A percentile compares a stretch with the other conserved stretches of the same genome.
Evolutionary conservation across 2,888 invertebrate genomes (phyloP).

Genomic region (Balanococcus diminutus): DNA sequence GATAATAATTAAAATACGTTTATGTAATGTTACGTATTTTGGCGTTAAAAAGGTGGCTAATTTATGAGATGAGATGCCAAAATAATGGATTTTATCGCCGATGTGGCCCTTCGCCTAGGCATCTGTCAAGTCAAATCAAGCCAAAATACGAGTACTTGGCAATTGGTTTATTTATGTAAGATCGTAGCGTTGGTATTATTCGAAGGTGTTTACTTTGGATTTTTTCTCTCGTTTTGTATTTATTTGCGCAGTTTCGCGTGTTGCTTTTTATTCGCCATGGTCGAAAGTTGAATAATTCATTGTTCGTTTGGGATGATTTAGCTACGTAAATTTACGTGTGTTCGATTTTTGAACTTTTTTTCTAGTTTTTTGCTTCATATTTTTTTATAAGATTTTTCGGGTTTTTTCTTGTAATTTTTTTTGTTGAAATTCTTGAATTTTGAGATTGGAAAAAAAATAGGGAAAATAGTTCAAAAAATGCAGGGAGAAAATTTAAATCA

Average conservation of each 20-base stretch:
- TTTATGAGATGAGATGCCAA: background rate
- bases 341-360: too few relatives aligned
- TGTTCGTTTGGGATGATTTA: background rate
- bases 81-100: slow-evolving; percentile 9
- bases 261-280: too few relatives aligned
- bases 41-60: slow-evolving; percentile 20
- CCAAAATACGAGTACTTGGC: background rate
- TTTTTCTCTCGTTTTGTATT: background rate
- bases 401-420: too few relatives aligned
- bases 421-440: too few relatives aligned
- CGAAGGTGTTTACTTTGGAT: background rate
- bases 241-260: background rate
- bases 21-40: slow-evolving; percentile 3
- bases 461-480: too few relatives aligned
- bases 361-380: too few relatives aligned
- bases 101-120: background rate
- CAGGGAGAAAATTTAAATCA: too few relatives aligned
- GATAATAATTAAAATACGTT: background rate
- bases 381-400: too few relatives aligned
- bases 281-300: background rate
- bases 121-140: background rate
- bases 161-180: background rate
- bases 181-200: background rate
- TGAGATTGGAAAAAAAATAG: too few relatives aligned
- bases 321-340: too few relatives aligned